Percentiles rank a stretch among this genome's conserved stretches.
Conservation (phyloP, 1,140 invertebrate species). For the Ericerus pela region DNA sequence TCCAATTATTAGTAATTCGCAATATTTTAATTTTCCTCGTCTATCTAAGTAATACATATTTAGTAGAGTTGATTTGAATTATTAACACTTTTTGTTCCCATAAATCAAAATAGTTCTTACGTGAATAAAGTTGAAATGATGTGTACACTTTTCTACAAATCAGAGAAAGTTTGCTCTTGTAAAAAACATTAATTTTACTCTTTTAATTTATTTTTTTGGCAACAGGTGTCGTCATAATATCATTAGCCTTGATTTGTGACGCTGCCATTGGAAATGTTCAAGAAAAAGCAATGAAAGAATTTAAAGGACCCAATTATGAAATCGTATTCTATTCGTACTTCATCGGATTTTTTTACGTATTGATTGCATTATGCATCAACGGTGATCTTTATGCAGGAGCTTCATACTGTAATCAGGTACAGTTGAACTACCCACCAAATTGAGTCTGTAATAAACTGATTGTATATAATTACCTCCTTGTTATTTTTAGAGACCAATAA, state of each 20-base stretch:
- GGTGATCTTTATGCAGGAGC: slow-evolving; percentile 62
- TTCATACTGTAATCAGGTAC: slow-evolving; percentile 43
- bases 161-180: too few relatives aligned
- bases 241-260: slow-evolving; percentile 72
- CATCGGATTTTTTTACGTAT: slow-evolving; percentile 71
- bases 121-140: too few relatives aligned
- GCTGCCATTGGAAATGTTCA: slow-evolving; percentile 91
- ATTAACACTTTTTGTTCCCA: too few relatives aligned
- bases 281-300: slow-evolving; percentile 80
- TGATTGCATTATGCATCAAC: slow-evolving; percentile 53
- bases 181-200: too few relatives aligned
- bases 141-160: too few relatives aligned
- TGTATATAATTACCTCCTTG: slow-evolving; percentile 1
- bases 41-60: too few relatives aligned
- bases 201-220: slow-evolving; percentile 22
- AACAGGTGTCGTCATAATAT: slow-evolving; percentile 75
- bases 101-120: too few relatives aligned
- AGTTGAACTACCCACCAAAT: neutral
- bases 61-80: too few relatives aligned
- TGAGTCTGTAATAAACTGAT: neutral
- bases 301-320: slow-evolving; percentile 71
- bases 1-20: too few relatives aligned
- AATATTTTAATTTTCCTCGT: too few relatives aligned
- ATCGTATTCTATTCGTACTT: slow-evolving; percentile 87
- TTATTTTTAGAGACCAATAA: slow-evolving; percentile 46